Conservation (phyloP, 2,797 vertebrate genomes). For the Parauchenoglanis ngamensis region DNA sequence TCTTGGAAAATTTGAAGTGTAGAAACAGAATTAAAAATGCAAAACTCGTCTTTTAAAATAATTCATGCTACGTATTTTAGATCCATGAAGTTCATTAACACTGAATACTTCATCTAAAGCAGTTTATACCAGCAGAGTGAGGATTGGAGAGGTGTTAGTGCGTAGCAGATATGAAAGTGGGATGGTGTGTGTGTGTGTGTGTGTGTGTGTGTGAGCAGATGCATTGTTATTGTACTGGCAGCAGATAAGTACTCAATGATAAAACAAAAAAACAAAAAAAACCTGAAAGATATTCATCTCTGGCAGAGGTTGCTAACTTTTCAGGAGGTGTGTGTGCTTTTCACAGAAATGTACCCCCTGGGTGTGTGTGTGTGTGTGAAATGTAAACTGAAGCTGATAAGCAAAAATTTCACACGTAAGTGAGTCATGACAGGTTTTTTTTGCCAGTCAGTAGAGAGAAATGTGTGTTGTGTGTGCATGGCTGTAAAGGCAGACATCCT, state of each 20-base stretch:
- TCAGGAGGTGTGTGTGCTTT: constrained; percentile 15
- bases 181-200: not conserved
- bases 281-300: constrained; percentile 17
- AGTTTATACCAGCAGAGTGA: not conserved
- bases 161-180: not conserved
- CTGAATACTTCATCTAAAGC: not conserved
- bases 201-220: not conserved
- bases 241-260: not conserved
- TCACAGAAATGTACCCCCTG: constrained; percentile 20
- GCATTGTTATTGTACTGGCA: not conserved
- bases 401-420: constrained; percentile 61
- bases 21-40: not conserved
- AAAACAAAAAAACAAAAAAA: constrained; percentile 14
- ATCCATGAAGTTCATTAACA: not conserved
- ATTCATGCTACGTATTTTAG: not conserved
- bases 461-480: constrained; percentile 1
- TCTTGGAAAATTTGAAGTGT: not conserved
- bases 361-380: not conserved
- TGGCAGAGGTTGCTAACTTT: not conserved
- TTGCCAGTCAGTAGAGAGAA: constrained; percentile 41
- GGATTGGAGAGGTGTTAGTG: not conserved
- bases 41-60: not conserved
- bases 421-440: not conserved
- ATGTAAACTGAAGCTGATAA: constrained; percentile 39
- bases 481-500: not conserved